These are phyloP conservation scores for Diarsia mendica DNA, from an alignment of 2,888 invertebrate species.

Conservation along the genomic window DNA sequence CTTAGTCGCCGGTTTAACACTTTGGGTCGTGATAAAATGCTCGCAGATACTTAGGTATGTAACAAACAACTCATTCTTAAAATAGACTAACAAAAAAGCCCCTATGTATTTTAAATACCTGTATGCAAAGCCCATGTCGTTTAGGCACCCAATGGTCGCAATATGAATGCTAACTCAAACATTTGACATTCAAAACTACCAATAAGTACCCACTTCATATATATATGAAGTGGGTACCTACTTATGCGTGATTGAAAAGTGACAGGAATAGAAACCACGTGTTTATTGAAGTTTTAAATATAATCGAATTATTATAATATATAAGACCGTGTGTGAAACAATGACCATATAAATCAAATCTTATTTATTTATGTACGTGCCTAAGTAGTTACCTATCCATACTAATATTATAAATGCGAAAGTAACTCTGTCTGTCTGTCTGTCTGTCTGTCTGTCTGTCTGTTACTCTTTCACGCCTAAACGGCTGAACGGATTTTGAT, in stretches of 20 bases:
- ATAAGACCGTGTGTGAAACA: slow-evolving; percentile 15
- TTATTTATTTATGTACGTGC: background rate
- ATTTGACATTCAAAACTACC: slow-evolving; percentile 51
- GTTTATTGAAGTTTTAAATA: slow-evolving; percentile 43
- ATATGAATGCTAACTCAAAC: slow-evolving; percentile 48
- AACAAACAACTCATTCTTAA: slow-evolving; percentile 29
- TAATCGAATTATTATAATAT: slow-evolving; percentile 20
- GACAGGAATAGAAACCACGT: slow-evolving; percentile 50
- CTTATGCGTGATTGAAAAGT: slow-evolving; percentile 36
- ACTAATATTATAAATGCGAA: too few species aligned
- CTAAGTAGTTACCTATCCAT: background rate
- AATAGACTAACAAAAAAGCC: slow-evolving; percentile 40
- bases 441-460: too few species aligned
- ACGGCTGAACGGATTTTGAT: too few species aligned
- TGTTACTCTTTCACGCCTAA: too few species aligned
- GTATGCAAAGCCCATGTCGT: slow-evolving; percentile 18
- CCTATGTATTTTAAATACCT: slow-evolving; percentile 19
- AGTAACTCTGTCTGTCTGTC: too few species aligned
- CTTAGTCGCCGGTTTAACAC: background rate
- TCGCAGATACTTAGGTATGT: slow-evolving; percentile 25
- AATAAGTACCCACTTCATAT: slow-evolving; percentile 20
- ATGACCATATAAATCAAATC: slow-evolving; percentile 16
- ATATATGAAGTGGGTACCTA: too few species aligned
- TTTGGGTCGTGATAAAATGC: slow-evolving; percentile 34
- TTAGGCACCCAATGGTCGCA: slow-evolving; percentile 27